Base-by-base conservation (phyloP, 2,113 vertebrate genomes). In the Malurus alboscapulatus region DNA sequence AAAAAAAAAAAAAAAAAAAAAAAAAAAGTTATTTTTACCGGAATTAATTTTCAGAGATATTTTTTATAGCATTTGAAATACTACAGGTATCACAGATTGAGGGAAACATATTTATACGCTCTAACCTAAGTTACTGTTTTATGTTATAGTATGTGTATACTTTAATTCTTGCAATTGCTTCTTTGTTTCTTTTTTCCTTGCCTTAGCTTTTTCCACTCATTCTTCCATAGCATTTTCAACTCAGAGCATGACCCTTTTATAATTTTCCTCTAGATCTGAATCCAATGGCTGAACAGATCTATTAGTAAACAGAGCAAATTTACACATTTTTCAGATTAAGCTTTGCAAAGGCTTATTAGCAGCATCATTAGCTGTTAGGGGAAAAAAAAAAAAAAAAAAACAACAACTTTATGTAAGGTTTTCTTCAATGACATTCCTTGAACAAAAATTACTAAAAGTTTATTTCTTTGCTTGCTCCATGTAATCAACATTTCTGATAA, bases 121-220 rank as follows among this genome's bases (percentile, higher is more conserved):
- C 24, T 80, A 21, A 75, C 2, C n/a, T 42, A 45, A 75, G 2
- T 14, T 32, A 63, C 8, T 24, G 11, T 17, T 11, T 54, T 51
- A 25, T 38, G 14, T 9, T 5, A 21, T 34, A 40, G 32, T 5
- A 32, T 7, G 2, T 29, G 2, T 42, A 24, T 32, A 7, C 30
- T 57, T 89, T 4, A 84, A 67, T 16, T 50, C 14, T 53, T 55
- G 30, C 12, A 20, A 30, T 27, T 68, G 1, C 4, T 6, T 26
- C 5, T 12, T 29, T 22, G 38, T 38, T 38, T 38, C 38, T 53
- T 14, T 27, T 13, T 7, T 0, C 3, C 9, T n/a, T 47, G 4
- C 6, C 12, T 66, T 62, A 42, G 2, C 10, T 47, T 87, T 74
- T 34, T 6, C 10, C 3, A 63, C 12, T 66, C 27, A 15, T 78